Percentiles rank a stretch among this genome's conserved stretches.
phyloP scores from a whole-genome alignment of 2,888 invertebrate genomes.

The Spisula subtruncata region DNA sequence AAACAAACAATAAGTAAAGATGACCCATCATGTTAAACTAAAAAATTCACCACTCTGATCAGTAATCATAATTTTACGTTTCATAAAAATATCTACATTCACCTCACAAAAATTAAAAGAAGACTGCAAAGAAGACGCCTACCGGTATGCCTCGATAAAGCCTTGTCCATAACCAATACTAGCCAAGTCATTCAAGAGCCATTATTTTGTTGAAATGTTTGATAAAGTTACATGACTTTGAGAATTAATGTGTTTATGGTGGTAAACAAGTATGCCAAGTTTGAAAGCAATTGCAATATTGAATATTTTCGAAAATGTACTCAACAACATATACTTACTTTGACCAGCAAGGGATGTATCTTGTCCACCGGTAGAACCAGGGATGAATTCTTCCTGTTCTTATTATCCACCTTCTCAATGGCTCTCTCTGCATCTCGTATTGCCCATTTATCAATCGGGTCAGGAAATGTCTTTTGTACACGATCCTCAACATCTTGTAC shows the following conservation, averaged over 20 bases:
- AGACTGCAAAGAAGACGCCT: too few relatives aligned
- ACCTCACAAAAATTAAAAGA: not conserved
- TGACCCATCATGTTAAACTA: too few relatives aligned
- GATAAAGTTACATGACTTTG: too few relatives aligned
- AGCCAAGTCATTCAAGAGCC: too few relatives aligned
- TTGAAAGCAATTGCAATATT: too few relatives aligned
- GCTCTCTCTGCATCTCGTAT: conserved; percentile 95
- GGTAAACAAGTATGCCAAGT: too few relatives aligned
- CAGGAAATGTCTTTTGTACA: conserved; percentile 97
- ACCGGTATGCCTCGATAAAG: too few relatives aligned
- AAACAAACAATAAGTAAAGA: not conserved
- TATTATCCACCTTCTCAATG: conserved; percentile 90
- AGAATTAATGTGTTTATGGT: too few relatives aligned
- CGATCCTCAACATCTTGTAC: conserved; percentile 95
- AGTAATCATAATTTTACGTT: too few relatives aligned
- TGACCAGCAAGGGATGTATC: conserved; percentile 95
- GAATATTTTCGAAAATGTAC: conserved; percentile 23
- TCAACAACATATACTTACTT: conserved; percentile 85
- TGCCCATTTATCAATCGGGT: conserved; percentile 97
- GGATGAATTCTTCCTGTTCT: conserved; percentile 92
- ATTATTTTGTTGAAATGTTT: too few relatives aligned
- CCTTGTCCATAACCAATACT: too few relatives aligned
- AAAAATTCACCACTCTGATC: too few relatives aligned
- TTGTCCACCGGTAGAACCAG: conserved; percentile 95
- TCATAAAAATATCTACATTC: not conserved